Percentiles rank a stretch among this genome's conserved stretches.
These are phyloP conservation scores for Strix aluco DNA, from an alignment of 2,113 vertebrate species.

Conservation along the genomic window DNA sequence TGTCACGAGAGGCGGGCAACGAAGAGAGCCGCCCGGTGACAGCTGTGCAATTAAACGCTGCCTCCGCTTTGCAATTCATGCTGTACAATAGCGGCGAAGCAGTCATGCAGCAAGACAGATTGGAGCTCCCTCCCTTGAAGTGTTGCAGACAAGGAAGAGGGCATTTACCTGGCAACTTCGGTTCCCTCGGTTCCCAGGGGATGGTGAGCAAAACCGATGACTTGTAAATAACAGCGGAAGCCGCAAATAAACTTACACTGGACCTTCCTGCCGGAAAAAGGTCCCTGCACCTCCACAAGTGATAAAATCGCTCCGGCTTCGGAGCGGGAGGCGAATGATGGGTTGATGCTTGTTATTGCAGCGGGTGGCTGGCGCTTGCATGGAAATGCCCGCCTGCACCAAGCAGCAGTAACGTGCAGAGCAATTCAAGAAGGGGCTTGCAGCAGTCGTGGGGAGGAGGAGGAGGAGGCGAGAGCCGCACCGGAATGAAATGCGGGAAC, in stretches of 20 bases:
- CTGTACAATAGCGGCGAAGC: not conserved
- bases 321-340: not conserved
- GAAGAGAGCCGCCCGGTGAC: not conserved
- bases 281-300: not conserved
- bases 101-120: not conserved
- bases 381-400: not conserved
- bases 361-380: not conserved
- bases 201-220: not conserved
- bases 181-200: not conserved
- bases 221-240: not conserved
- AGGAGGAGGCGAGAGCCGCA: not conserved
- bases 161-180: constrained; percentile 61
- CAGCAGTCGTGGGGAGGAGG: not conserved
- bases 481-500: not conserved
- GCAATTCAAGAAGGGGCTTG: not conserved
- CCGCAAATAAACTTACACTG: constrained; percentile 9
- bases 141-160: not conserved
- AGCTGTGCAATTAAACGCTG: not conserved
- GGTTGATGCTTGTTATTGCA: not conserved
- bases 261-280: not conserved
- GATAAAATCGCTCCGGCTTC: not conserved
- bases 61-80: not conserved
- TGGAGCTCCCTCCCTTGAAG: not conserved
- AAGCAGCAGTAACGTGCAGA: not conserved
- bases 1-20: not conserved